Percentiles rank a stretch among this genome's conserved stretches.
These are phyloP conservation scores for Chlamydotis undulata DNA, from an alignment of 2,113 vertebrate species.

Conservation along the genomic window DNA sequence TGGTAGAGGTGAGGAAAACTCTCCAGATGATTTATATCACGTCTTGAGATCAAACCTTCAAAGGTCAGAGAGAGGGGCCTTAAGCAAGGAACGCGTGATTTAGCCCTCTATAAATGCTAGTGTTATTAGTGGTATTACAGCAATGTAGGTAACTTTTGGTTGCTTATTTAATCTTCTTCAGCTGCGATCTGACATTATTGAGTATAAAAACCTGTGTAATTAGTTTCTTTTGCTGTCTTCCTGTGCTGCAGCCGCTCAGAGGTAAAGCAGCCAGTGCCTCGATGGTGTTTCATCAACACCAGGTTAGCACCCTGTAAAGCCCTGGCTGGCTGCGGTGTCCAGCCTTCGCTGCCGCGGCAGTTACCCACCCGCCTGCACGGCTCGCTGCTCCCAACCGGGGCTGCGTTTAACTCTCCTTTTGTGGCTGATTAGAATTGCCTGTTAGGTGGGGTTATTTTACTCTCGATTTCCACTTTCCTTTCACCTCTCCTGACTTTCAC, in stretches of 20 bases:
- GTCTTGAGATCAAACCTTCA: background rate
- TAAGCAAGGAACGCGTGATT: background rate
- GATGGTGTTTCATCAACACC: background rate
- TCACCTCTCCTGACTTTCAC: background rate
- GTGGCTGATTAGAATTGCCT: background rate
- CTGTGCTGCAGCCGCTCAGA: background rate
- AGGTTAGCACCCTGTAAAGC: background rate
- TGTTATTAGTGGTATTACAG: background rate
- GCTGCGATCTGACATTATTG: background rate
- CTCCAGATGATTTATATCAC: background rate
- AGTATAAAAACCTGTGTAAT: background rate
- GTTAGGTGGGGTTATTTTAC: background rate
- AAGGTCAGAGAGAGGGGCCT: slow-evolving; percentile 26
- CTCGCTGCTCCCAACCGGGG: background rate
- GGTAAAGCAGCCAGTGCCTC: background rate
- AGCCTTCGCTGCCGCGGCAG: background rate
- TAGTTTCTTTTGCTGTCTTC: background rate
- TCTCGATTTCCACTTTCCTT: background rate
- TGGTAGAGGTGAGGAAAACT: background rate
- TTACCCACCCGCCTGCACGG: background rate
- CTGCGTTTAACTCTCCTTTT: background rate
- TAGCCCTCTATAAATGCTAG: slow-evolving; percentile 31
- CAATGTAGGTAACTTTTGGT: background rate
- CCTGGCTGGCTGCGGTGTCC: background rate
- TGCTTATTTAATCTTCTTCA: slow-evolving; percentile 12